Percentiles rank a stretch among this genome's conserved stretches.
Evolutionary conservation across 2,888 invertebrate genomes (phyloP).

Genomic region (Pyralis farinalis): DNA sequence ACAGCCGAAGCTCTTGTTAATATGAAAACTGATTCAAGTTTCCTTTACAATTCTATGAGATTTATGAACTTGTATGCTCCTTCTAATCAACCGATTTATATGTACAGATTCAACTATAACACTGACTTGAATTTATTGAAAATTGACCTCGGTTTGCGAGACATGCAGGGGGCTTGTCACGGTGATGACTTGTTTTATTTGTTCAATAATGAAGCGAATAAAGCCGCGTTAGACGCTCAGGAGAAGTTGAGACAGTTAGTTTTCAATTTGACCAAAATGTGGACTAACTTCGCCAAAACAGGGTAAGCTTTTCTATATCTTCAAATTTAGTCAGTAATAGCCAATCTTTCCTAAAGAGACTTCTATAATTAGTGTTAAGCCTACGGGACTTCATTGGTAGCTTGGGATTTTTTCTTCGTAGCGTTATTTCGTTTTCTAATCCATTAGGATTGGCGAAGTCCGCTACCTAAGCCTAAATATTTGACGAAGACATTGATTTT

Average conservation of each 20-base stretch:
- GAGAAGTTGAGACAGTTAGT: conserved; percentile 34
- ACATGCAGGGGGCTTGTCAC: conserved; percentile 45
- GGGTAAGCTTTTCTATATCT: conserved; percentile 36
- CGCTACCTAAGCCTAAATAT: too few relatives aligned
- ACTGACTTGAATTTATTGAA: conserved; percentile 33
- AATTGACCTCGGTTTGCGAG: conserved; percentile 13
- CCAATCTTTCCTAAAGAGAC: too few relatives aligned
- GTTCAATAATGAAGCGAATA: conserved; percentile 40
- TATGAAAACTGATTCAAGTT: conserved; percentile 26
- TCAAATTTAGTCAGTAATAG: too few relatives aligned
- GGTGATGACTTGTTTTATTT: conserved; percentile 56
- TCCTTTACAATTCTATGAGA: conserved; percentile 27
- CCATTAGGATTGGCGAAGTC: too few relatives aligned
- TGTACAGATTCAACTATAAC: conserved; percentile 29
- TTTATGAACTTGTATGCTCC: conserved; percentile 24
- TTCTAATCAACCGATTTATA: conserved; percentile 19
- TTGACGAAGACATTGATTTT: too few relatives aligned
- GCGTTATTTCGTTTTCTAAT: too few relatives aligned
- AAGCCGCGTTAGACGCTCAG: conserved; percentile 36
- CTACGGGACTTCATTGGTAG: too few relatives aligned
- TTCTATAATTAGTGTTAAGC: too few relatives aligned
- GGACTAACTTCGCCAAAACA: conserved; percentile 62
- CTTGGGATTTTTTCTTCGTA: too few relatives aligned
- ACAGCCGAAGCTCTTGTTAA: conserved; percentile 20
- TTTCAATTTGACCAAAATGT: conserved; percentile 46